Base-by-base conservation (phyloP, 2,888 invertebrate genomes). In the Drosophila silvestris region DNA sequence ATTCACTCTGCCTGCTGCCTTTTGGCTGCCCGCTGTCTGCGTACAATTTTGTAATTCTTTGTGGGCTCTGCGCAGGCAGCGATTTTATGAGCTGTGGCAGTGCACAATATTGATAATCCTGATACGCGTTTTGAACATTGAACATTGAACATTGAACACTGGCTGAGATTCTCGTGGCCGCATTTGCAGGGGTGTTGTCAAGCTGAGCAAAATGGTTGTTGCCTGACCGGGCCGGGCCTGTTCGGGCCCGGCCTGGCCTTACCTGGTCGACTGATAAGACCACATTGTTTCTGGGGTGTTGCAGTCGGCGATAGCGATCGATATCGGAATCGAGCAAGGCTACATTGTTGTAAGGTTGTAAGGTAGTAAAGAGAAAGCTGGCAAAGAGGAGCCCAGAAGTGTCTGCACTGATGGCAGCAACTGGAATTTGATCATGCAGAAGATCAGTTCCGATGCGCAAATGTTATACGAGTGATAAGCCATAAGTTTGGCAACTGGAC, bases 21-120 rank as follows among this genome's bases (percentile, higher is more conserved):
- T 32, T 28, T 44, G 60, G 52, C 66, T 44, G 56, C 57, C 47
- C 57, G 74, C 66, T 72, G 85, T 68, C 70, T 77, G 80, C 86
- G 80, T 70, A 85, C 83, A 85, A 87, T 81, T 86, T 83, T 82
- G 82, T 81, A 83, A 83, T 83, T 88, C 72, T 75, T 77, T 71
- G 74, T 66, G 77, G 71, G 66, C 70, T 62, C 68, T 33, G 74
- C 52, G 70, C 74, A 65, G 77, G 50, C 78, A 56, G 63, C 69
- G 82, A 81, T 85, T 85, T 85, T 85, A 85, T 85, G 85, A 85
- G 86, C 86, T 85, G 89, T 70, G 85, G 88, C 89, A 83, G 82
- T 88, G 89, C 89, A 83, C 85, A 83, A 88, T 85, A 85, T 85
- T 88, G 85, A 85, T 85, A 88, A 88, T 85, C 78, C 79, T 77